Conservation (phyloP, 2,113 vertebrate species). For the Agapornis roseicollis region DNA sequence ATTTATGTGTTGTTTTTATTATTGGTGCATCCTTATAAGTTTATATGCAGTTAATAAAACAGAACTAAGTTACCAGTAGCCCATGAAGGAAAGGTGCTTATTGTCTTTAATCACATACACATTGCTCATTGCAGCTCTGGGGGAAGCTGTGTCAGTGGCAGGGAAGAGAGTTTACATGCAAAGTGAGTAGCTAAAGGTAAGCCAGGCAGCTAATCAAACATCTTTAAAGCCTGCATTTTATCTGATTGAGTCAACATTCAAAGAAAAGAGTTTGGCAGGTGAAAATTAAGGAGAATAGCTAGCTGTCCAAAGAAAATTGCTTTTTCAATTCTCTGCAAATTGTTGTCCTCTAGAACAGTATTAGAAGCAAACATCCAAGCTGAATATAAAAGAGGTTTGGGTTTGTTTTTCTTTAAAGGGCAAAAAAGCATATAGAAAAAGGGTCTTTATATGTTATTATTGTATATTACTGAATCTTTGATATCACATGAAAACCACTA, state of each 20-base stretch:
- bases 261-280: constrained; percentile 52
- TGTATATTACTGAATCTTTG: neutral
- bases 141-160: neutral
- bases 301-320: constrained; percentile 58
- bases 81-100: neutral
- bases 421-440: neutral
- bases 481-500: neutral
- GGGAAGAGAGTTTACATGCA: constrained; percentile 16
- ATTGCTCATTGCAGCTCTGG: neutral
- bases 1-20: neutral
- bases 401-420: neutral
- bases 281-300: constrained; percentile 69
- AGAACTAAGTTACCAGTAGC: neutral
- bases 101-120: neutral
- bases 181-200: constrained; percentile 31
- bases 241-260: constrained; percentile 55
- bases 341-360: constrained; percentile 50
- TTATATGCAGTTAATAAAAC: neutral
- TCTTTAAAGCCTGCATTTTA: constrained; percentile 57
- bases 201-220: constrained; percentile 52
- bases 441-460: neutral
- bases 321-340: constrained; percentile 66
- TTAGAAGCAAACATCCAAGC: constrained; percentile 13
- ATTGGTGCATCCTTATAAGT: neutral
- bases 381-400: constrained; percentile 32